Percentiles rank a stretch among this genome's conserved stretches.
These are phyloP conservation scores for Morone chrysops DNA, from an alignment of 2,113 vertebrate species.

Conservation along the genomic window DNA sequence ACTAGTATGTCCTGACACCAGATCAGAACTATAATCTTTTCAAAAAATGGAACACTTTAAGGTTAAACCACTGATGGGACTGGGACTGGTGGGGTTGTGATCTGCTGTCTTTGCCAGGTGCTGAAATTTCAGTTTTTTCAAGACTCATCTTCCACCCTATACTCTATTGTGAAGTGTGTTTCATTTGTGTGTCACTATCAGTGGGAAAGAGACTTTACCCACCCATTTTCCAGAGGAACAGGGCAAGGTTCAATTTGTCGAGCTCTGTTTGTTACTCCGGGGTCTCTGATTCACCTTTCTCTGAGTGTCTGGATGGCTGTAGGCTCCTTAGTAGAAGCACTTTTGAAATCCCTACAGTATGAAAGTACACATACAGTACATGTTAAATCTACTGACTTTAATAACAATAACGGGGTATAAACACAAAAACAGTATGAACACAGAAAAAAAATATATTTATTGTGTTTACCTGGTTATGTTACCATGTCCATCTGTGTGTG, in stretches of 20 bases:
- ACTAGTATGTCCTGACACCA: neutral
- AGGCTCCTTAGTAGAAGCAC: neutral
- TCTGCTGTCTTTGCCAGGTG: neutral
- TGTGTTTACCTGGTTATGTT: neutral
- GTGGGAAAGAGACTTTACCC: constrained; percentile 11
- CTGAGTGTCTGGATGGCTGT: constrained; percentile 18
- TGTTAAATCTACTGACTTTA: neutral
- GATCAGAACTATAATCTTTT: neutral
- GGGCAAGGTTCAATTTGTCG: constrained; percentile 24
- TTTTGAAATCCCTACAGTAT: neutral
- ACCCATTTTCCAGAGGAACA: constrained; percentile 16
- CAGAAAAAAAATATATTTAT: neutral
- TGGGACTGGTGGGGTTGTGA: neutral
- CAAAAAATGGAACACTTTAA: neutral
- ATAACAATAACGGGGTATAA: neutral
- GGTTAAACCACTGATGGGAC: neutral
- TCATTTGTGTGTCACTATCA: constrained; percentile 15
- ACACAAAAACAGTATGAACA: neutral
- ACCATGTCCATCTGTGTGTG: neutral
- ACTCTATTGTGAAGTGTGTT: constrained; percentile 10
- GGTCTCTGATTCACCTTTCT: constrained; percentile 19
- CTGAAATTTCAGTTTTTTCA: neutral
- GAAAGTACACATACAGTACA: neutral
- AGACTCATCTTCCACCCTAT: neutral
- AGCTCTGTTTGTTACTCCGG: neutral